Percentiles rank a stretch among this genome's conserved stretches.
Conservation (phyloP, 2,113 vertebrate genomes). For the Ceyx margarethae region DNA sequence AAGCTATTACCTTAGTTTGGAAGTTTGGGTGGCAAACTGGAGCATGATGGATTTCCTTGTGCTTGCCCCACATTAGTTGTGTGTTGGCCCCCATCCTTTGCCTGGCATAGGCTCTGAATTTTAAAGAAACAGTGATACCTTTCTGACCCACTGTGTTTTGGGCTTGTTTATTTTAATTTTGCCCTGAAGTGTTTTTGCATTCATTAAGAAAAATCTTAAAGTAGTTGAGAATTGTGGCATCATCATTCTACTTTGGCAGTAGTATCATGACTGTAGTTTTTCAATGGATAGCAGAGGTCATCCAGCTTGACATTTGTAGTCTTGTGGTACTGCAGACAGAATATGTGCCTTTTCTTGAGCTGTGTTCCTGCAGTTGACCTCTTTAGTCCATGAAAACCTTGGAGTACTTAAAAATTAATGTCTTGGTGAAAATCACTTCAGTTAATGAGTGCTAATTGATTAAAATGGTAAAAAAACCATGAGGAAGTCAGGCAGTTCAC, state of each 20-base stretch:
- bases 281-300: neutral
- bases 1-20: neutral
- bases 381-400: neutral
- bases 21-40: neutral
- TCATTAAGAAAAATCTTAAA: neutral
- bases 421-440: neutral
- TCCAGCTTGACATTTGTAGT: neutral
- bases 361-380: neutral
- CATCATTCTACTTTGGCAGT: neutral
- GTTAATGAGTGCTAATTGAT: neutral
- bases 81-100: neutral
- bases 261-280: neutral
- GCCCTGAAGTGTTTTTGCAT: neutral
- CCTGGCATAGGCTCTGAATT: neutral
- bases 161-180: neutral
- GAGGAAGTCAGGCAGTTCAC: neutral
- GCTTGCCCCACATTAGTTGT: fast-evolving
- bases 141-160: neutral
- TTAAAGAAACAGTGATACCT: neutral
- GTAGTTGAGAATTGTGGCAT: neutral
- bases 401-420: neutral
- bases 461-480: neutral
- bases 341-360: neutral
- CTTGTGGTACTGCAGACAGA: neutral
- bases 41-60: neutral